These are phyloP conservation scores for Redunca redunca DNA, from an alignment of 2,113 vertebrate species.

Conservation along the genomic window DNA sequence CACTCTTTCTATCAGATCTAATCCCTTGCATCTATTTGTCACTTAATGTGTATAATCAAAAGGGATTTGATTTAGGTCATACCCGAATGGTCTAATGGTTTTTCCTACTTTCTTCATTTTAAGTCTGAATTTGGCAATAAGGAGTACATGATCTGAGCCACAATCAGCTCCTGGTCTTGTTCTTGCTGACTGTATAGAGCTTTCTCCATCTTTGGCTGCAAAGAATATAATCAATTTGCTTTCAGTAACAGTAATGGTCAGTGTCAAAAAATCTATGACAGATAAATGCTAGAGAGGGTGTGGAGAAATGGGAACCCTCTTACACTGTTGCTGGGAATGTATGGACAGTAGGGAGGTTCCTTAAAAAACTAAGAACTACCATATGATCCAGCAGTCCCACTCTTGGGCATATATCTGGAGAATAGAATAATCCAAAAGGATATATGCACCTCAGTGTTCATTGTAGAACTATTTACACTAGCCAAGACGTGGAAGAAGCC, in stretches of 20 bases:
- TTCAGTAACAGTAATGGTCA: not conserved
- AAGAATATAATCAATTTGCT: not conserved
- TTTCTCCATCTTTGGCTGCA: not conserved
- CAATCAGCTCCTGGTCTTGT: not conserved
- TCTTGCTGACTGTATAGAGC: not conserved
- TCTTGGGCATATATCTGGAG: not conserved
- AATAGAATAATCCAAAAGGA: not conserved
- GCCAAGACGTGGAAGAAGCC: not conserved
- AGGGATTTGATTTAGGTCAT: not conserved
- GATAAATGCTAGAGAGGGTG: not conserved
- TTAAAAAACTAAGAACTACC: not conserved
- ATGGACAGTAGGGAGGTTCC: not conserved
- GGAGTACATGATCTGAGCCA: not conserved
- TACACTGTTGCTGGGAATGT: not conserved
- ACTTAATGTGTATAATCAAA: not conserved
- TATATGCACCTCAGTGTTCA: not conserved
- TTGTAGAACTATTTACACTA: not conserved
- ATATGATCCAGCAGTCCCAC: not conserved
- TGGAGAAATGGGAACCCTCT: not conserved
- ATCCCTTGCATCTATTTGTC: not conserved
- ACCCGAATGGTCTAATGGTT: not conserved
- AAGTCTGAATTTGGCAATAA: not conserved
- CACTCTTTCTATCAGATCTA: not conserved
- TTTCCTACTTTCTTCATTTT: not conserved
- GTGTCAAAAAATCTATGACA: not conserved